phyloP scores from a whole-genome alignment of 2,797 vertebrate species.

The Poeciliopsis presidionis region DNA sequence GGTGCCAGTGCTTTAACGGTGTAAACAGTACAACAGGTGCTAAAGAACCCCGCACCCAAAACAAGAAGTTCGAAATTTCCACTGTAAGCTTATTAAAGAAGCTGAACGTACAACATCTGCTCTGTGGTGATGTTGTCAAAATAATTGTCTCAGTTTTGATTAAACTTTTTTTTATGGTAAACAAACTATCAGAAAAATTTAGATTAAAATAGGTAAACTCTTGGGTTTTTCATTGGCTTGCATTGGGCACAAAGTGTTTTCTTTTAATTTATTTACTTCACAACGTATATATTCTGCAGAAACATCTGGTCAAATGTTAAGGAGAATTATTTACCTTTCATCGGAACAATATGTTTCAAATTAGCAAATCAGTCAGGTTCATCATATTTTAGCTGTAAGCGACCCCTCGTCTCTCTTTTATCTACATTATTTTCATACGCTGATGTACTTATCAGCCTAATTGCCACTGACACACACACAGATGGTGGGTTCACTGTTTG shows the following conservation, averaged over 20 bases:
- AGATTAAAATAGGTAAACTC: background rate
- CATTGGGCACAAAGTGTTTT: background rate
- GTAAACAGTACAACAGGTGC: background rate
- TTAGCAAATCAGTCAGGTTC: background rate
- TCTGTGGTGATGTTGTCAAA: background rate
- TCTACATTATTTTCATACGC: conserved; percentile 9
- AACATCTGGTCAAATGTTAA: background rate
- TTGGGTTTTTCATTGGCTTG: background rate
- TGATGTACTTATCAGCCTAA: conserved; percentile 56
- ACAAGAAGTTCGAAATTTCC: background rate
- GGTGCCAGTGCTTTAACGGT: background rate
- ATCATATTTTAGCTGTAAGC: background rate
- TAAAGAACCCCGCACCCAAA: background rate
- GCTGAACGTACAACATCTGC: background rate
- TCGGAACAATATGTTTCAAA: background rate
- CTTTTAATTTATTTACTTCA: background rate
- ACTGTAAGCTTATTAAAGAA: background rate
- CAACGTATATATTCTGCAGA: background rate
- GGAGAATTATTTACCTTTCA: background rate
- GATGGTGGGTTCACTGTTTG: conserved; percentile 62
- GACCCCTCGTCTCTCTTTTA: background rate
- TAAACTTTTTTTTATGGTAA: background rate
- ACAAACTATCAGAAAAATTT: background rate
- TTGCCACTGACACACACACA: conserved; percentile 56
- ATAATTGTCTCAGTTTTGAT: background rate